Base-by-base conservation (phyloP, 2,888 invertebrate genomes). In the Pyrgus malvae region DNA sequence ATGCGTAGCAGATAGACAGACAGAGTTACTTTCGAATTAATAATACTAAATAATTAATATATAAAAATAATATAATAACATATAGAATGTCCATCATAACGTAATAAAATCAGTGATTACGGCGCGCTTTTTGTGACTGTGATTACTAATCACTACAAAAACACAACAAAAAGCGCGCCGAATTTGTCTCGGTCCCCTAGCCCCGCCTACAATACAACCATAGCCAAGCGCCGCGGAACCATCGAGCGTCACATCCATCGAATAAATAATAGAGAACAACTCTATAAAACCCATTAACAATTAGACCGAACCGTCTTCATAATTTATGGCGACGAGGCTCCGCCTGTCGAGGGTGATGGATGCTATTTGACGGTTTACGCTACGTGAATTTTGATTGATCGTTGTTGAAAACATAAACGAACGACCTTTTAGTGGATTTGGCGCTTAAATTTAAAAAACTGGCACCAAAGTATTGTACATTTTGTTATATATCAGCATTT, bases 331-430 rank as follows among this genome's bases (percentile, higher is more conserved):
- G 57, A 41, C 61, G 67, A 74, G 67, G 70, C 78, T 66, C 76
- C 82, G 78, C 80, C 81, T 80, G 83, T 80, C 80, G 48, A 31
- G 40, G 54, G 70, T 80, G 80, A 82, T 78, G 67, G 67, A 83
- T 72, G 67, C 58, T 60, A 68, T 63, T 65, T 61, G 63, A 61
- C 56, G 42, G 11, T 42, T 3, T 50, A 69, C 70, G 65, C 27
- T 21, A 48, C 8, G n/a, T 61, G 75, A 70, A 79, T 78, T 62
- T 66, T 71, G 64, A 78, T 69, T 53, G 51, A 21, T 11, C 3
- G 40, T 31, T 29, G 40, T 27, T 5, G 5, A 40, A 40, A 6
- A 40, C 40, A 40, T 8, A 9, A 21, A 40, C 49, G 40, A 37
- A 0, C 27, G 29, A 7, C 33, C 3, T 21, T 42, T 41, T 9